Evolutionary conservation across 2,113 vertebrate genomes (phyloP).

Genomic region (Dasyornis broadbenti): DNA sequence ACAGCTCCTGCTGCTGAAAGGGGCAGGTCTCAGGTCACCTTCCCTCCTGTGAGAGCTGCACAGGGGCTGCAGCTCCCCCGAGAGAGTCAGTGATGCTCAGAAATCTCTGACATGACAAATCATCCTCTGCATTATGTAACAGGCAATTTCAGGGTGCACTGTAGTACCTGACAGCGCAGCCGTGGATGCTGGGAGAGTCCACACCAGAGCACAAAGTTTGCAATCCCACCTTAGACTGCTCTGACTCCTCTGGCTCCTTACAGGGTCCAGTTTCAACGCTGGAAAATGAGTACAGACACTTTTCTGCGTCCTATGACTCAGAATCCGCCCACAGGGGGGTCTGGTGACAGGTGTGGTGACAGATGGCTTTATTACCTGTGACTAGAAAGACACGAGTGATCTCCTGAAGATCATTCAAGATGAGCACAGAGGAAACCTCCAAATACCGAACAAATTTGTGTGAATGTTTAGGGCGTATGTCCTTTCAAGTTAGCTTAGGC

Average conservation of each 20-base stretch:
- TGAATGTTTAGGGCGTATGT: background rate
- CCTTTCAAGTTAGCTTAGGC: background rate
- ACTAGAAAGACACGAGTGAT: background rate
- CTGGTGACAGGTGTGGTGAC: background rate
- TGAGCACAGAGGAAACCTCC: background rate
- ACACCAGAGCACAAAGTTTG: background rate
- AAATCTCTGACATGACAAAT: background rate
- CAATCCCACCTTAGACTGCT: background rate
- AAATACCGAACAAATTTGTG: background rate
- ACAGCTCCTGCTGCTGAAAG: background rate
- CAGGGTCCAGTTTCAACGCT: accelerated
- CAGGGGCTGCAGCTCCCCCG: background rate
- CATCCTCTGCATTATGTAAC: background rate
- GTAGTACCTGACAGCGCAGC: accelerated
- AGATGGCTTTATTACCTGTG: slow-evolving; percentile 28
- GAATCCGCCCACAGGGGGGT: background rate
- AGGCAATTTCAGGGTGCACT: background rate
- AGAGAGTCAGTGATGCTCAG: background rate
- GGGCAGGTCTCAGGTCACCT: background rate
- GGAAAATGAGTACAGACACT: background rate
- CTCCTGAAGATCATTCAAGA: slow-evolving; percentile 5
- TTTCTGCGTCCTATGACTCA: background rate
- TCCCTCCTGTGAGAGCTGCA: background rate
- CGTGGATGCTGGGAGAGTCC: accelerated
- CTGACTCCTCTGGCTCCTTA: background rate